Evolutionary conservation across 1,140 invertebrate species (phyloP), one percentile per base, ranked within the genome.

Genomic region (Eupristina koningsbergeri): DNA sequence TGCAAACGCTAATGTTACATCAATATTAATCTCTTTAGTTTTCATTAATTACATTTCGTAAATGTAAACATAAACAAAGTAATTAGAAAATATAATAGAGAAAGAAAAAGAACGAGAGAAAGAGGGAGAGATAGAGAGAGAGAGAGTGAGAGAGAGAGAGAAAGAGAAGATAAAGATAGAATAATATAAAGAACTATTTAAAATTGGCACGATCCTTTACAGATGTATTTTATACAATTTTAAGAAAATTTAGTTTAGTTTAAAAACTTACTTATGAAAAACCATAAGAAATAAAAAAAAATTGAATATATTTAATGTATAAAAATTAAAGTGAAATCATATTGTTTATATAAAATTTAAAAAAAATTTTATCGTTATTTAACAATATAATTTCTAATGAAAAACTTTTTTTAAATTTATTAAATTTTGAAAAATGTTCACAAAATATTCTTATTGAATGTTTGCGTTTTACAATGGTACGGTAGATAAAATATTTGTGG

Each of bases 191-290:
- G 29, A 79, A 41, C 19, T 13, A 13, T 63, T 58, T 73, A 58
- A 29, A 19, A 13, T 80, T 63, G 19, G 58, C 80, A 82, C 26
- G 47, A 73, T 47, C 15, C 29, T 75, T 75, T 53, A 53, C 26
- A 74, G 45, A 36, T 67, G 41, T 45, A 47, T 29, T 63, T 71
- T 58, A 73, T 73, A 39, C 39, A 6, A 76, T 78, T 83, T 80
- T 86, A 81, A 53, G 61, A 69, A 77, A 58, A 76, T 64, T 26
- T n/a, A 63, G 71, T 74, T 83, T 80, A 84, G 77, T n/a, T 76
- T 63, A 83, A 86, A 75, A 77, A 86, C 74, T 82, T 41, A 84
- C 50, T 67, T 85, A 80, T 61, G 71, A 77, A 85, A 81, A 58
- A 47, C 45, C 64, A 78, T 61, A 47, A 69, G 67, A 67, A 64